Evolutionary conservation across 2,113 vertebrate genomes (phyloP), one percentile per base, ranked within the genome.

Genomic region (Cervus canadensis): DNA sequence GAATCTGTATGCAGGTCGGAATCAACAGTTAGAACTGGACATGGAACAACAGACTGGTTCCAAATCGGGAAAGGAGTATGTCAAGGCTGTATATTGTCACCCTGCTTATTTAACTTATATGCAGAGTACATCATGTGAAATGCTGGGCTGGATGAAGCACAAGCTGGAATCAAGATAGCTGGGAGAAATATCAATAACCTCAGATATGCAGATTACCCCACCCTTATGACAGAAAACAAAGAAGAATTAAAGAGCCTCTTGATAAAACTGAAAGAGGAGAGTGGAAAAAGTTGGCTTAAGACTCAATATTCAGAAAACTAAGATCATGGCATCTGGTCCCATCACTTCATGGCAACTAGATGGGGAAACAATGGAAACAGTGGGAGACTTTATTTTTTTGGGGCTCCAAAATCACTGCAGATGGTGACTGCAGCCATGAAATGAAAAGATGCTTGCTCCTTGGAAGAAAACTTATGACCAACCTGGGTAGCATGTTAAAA

Each of bases 321-420:
- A 67, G 16, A 21, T 67, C 64, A 19, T n/a, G 64, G 33, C 8
- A 67, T 67, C 16, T 0, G 0, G 64, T n/a, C 7, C 8, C 64
- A 67, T 67, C 2, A 67, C 64, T 67, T n/a, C 33, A 36, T 67
- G 64, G 33, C 7, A n/a, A 67, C 19, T 67, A n/a, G 33, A 19
- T 10, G 62, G 4, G 33, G 62, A n/a, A 67, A 67, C 7, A n/a
- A n/a, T 67, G 33, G 64, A 67, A n/a, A 67, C 8, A 67, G 33
- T 33, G 17, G 15, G 30, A 64, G 16, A 36, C 16, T 36, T 67
- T 36, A 10, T 10, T 67, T 36, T 67, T 67, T 0, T 0, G 0
- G 16, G 64, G 17, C 64, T 67, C 64, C 64, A 67, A 67, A 67
- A 36, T 21, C 33, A 67, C 16, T 67, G 33, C 17, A 67, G 33